Conservation (phyloP, 2,888 invertebrate genomes). For the Plagiodera versicolora region DNA sequence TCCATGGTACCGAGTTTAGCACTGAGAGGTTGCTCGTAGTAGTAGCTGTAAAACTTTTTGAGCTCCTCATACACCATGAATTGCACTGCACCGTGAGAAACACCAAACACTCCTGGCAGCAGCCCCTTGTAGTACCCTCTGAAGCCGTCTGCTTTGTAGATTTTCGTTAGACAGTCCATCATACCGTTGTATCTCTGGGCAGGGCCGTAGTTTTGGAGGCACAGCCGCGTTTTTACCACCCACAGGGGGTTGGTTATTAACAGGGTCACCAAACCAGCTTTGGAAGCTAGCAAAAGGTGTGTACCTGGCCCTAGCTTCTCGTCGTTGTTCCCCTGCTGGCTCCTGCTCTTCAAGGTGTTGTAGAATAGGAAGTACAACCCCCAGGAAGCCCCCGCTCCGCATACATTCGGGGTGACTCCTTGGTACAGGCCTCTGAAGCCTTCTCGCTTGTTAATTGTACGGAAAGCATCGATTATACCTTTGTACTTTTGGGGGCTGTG, state of each 20-base stretch:
- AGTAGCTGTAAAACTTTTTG: slow-evolving; percentile 87
- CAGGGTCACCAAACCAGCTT: slow-evolving; percentile 87
- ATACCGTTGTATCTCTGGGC: slow-evolving; percentile 80
- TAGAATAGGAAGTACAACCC: slow-evolving; percentile 98
- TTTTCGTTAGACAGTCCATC: slow-evolving; percentile 86
- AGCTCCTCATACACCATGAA: slow-evolving; percentile 99
- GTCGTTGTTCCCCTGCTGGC: slow-evolving; percentile 82
- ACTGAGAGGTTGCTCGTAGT: slow-evolving; percentile 78
- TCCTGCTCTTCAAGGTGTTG: slow-evolving; percentile 87
- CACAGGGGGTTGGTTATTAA: slow-evolving; percentile 96
- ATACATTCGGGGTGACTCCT: slow-evolving; percentile 95
- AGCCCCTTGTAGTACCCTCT: slow-evolving; percentile 94
- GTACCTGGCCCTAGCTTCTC: slow-evolving; percentile 76
- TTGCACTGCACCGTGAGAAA: slow-evolving; percentile 97
- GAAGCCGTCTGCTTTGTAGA: slow-evolving; percentile 86
- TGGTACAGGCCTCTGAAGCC: slow-evolving; percentile 89
- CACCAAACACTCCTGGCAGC: slow-evolving; percentile 94
- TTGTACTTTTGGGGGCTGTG: slow-evolving; percentile 83
- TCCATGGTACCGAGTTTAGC: slow-evolving; percentile 87
- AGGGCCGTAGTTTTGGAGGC: slow-evolving; percentile 83
- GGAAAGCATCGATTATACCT: slow-evolving; percentile 77
- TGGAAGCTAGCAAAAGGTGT: slow-evolving; percentile 88
- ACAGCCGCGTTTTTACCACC: slow-evolving; percentile 97
- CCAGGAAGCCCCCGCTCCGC: slow-evolving; percentile 97
- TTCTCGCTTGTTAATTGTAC: slow-evolving; percentile 83